Conservation (phyloP, 2,888 invertebrate genomes). For the Drosophila affinis region DNA sequence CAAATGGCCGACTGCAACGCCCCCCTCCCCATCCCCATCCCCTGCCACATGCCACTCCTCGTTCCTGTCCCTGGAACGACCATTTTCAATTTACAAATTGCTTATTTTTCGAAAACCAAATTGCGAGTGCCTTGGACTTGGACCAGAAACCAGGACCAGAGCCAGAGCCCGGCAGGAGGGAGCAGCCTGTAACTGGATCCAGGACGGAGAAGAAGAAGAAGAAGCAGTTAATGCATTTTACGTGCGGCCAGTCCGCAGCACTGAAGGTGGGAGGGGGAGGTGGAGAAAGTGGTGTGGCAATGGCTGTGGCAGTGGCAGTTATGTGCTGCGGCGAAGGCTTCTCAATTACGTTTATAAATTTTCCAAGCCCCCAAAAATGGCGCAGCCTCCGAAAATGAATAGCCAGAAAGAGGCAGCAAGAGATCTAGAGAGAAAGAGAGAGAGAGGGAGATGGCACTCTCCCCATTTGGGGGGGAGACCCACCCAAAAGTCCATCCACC, state of each 20-base stretch:
- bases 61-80: conserved; percentile 46
- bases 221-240: conserved; percentile 77
- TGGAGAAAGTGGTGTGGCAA: background rate
- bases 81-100: conserved; percentile 80
- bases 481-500: conserved; percentile 2
- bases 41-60: conserved; percentile 1
- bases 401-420: conserved; percentile 45
- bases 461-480: conserved; percentile 9
- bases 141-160: conserved; percentile 6
- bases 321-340: conserved; percentile 51
- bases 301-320: background rate
- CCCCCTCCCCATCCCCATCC: conserved; percentile 3
- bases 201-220: conserved; percentile 35
- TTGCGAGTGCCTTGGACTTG: conserved; percentile 76
- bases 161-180: conserved; percentile 20
- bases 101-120: conserved; percentile 78
- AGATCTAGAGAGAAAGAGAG: background rate
- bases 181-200: conserved; percentile 40
- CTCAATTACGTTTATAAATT: conserved; percentile 80
- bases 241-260: conserved; percentile 58
- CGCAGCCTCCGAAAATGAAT: conserved; percentile 71
- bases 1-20: conserved; percentile 43
- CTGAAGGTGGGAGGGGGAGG: conserved; percentile 3
- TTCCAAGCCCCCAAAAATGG: conserved; percentile 68
- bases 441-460: background rate